Evolutionary conservation across 1,140 invertebrate genomes (phyloP).

Genomic region (Paracyclopina nana): DNA sequence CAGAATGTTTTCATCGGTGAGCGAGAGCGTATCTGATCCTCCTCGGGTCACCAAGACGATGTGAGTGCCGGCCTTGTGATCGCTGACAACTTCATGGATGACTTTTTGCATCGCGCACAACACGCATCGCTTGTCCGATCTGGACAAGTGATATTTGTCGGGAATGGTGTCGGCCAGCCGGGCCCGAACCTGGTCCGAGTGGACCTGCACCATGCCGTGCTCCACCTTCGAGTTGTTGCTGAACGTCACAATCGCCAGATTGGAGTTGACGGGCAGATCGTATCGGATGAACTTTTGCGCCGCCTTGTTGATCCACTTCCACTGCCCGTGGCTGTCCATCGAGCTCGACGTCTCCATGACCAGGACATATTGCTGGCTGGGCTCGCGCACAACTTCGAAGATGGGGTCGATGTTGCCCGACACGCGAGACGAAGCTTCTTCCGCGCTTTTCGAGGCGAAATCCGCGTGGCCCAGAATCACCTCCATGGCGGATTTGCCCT

Average conservation of each 20-base stretch:
- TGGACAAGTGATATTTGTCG: constrained; percentile 6
- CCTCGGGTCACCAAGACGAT: constrained; percentile 9
- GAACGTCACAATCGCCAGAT: constrained; percentile 9
- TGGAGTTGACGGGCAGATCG: constrained; percentile 2
- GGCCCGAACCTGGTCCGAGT: neutral
- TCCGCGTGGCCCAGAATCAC: constrained; percentile 1
- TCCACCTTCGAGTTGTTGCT: constrained; percentile 4
- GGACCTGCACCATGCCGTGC: neutral
- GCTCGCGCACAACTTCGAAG: constrained; percentile 12
- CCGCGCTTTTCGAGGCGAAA: constrained; percentile 4
- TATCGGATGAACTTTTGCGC: constrained; percentile 16
- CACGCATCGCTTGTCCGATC: constrained; percentile 6
- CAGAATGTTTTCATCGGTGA: constrained; percentile 11
- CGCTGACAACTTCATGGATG: neutral
- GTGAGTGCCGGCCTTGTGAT: constrained; percentile 1
- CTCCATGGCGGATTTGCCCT: neutral
- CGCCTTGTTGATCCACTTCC: constrained; percentile 15
- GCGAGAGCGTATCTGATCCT: constrained; percentile 7
- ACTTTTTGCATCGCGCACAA: neutral
- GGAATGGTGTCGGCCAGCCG: constrained; percentile 13
- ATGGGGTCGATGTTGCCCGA: neutral
- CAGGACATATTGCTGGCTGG: constrained; percentile 7
- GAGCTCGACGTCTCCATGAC: constrained; percentile 5
- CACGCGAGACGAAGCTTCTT: neutral
- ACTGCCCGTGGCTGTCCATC: neutral